These are phyloP conservation scores for Monoplex corrugatus DNA, from an alignment of 2,888 invertebrate genomes.

Conservation along the genomic window DNA sequence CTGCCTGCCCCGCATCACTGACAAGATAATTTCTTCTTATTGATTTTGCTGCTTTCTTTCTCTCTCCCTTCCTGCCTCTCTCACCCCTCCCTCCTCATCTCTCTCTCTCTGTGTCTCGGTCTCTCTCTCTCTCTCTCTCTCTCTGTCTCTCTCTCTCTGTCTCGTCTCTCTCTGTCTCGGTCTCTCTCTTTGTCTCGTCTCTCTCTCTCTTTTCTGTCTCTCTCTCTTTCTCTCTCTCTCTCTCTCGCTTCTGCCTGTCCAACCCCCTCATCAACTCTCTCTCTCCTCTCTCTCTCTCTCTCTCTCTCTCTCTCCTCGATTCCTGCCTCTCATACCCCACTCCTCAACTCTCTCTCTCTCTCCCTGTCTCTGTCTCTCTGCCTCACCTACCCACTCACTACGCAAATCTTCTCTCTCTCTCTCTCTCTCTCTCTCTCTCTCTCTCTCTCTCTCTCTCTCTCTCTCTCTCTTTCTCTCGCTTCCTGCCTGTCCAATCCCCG, in stretches of 20 bases:
- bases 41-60: slow-evolving; percentile 48
- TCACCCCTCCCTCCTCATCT: not conserved
- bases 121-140: slow-evolving; percentile 13
- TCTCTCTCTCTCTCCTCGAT: no score
- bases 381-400: no score
- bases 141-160: not conserved
- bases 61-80: not conserved
- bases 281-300: no score
- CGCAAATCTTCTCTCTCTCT: not conserved
- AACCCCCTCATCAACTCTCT: not conserved
- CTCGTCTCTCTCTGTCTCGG: no score
- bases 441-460: not conserved
- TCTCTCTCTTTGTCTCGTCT: no score
- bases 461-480: not conserved
- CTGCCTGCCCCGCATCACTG: slow-evolving; percentile 46
- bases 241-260: not conserved
- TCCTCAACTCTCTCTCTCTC: no score
- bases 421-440: not conserved
- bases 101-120: not conserved
- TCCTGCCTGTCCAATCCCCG: no score
- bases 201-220: no score
- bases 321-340: no score
- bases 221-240: not conserved
- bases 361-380: no score
- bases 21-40: slow-evolving; percentile 53